Evolutionary conservation across 2,888 invertebrate genomes (phyloP).

Genomic region (Tachina lurida): DNA sequence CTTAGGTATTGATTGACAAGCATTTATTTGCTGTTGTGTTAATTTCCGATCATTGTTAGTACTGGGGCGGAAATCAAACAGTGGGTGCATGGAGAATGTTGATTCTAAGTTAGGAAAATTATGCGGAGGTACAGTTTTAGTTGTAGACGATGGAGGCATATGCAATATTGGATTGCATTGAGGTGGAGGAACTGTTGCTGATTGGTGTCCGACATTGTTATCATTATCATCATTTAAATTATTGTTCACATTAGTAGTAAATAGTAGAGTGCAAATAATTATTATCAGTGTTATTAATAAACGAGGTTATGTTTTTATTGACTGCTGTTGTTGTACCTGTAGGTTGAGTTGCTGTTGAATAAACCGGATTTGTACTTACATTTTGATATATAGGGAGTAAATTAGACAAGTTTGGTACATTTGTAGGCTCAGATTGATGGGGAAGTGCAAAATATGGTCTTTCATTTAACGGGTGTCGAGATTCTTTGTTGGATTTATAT

Average conservation of each 20-base stretch:
- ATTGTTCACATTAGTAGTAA: not conserved
- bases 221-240: not conserved
- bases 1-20: not conserved
- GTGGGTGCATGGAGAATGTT: too few species aligned
- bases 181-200: not conserved
- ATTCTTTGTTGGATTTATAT: not conserved
- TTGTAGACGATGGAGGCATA: not conserved
- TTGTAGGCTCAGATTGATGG: not conserved
- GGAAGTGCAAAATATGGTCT: not conserved
- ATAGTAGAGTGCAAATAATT: conserved; percentile 22
- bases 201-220: not conserved
- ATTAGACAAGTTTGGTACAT: not conserved
- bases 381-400: not conserved
- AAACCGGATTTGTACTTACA: conserved; percentile 20
- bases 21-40: not conserved
- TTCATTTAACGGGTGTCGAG: not conserved
- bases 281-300: conserved; percentile 26
- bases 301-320: conserved; percentile 12
- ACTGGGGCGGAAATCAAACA: too few species aligned
- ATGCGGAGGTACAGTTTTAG: too few species aligned
- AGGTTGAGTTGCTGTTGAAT: conserved; percentile 13
- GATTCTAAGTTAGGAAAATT: too few species aligned
- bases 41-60: too few species aligned
- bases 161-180: not conserved
- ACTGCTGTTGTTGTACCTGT: not conserved